Base-by-base conservation (phyloP, 2,888 invertebrate species). In the Folsomia candida region DNA sequence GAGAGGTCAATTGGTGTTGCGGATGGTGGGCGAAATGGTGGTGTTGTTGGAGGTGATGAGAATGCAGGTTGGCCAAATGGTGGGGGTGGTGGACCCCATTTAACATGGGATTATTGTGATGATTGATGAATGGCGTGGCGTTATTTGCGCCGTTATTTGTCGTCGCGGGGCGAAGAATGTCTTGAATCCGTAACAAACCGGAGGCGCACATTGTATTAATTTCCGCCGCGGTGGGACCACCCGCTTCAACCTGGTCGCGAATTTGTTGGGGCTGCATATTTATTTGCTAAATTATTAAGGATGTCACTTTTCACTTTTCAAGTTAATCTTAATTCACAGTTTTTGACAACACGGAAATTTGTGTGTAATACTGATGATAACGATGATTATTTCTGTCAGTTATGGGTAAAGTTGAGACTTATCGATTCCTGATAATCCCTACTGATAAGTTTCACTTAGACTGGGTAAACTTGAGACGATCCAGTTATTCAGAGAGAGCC, bases 181-280 rank as follows among this genome's bases (percentile, higher is more conserved):
- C 79, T 73, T 79, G 79, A 61, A 79, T 79, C 69, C 79, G 54
- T 29, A 79, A 65, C 37, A 79, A 70, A 69, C 78, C 78, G 68
- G 77, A 78, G 20, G 76, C 76, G 72, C 77, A 78, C 77, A 78
- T 75, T 62, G 73, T 71, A 51, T 77, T 74, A 61, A 74, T 70
- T 67, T 78, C 75, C 47, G 74, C 63, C 67, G 70, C 74, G 70
- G 68, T 74, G 57, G 71, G 61, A 60, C 67, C 70, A 63, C 64
- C 73, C 51, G 69, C 66, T 57, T 66, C 72, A 63, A 69, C 68
- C 63, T 77, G 76, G 65, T 76, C 75, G 69, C 63, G 28, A 9
- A 24, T 22, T 6, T 20, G 26, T 26, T 24, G 25, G 11, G 25
- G 27, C 27, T 59, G 24, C 59, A 59, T 24, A 6, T 59, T 26